These are phyloP conservation scores for Polyergus mexicanus DNA, from an alignment of 1,140 invertebrate species.

Conservation along the genomic window DNA sequence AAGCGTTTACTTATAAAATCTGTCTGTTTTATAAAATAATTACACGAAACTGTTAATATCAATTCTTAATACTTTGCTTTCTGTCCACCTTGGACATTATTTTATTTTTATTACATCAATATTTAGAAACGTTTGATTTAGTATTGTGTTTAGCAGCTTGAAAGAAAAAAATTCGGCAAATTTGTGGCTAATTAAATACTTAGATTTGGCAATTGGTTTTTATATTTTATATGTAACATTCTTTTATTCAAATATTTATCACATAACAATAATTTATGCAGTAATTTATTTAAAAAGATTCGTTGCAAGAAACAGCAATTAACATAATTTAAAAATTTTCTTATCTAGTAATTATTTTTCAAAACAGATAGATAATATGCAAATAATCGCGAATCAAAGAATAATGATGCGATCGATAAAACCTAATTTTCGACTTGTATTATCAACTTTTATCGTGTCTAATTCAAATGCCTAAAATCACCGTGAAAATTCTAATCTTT, in stretches of 20 bases:
- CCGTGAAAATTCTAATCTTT: slow-evolving; percentile 13
- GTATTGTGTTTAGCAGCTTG: background rate
- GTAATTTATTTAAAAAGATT: background rate
- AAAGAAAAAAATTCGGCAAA: background rate
- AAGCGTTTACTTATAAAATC: slow-evolving; percentile 13
- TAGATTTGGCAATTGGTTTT: background rate
- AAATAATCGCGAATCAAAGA: background rate
- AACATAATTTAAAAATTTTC: background rate
- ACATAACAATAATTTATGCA: background rate
- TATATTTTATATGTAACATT: background rate
- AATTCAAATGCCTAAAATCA: background rate
- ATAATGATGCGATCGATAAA: background rate
- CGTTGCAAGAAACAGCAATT: background rate
- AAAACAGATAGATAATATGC: background rate
- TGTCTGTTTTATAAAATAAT: background rate
- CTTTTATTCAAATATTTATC: background rate
- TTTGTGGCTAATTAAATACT: background rate
- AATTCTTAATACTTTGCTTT: background rate
- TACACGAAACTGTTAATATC: slow-evolving; percentile 23
- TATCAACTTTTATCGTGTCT: background rate
- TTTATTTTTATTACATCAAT: slow-evolving; percentile 17
- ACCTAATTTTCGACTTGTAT: background rate
- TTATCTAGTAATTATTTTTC: background rate
- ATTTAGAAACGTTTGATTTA: slow-evolving; percentile 1
- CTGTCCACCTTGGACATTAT: background rate